phyloP scores from a whole-genome alignment of 2,888 invertebrate genomes.

The Oscheius onirici region DNA sequence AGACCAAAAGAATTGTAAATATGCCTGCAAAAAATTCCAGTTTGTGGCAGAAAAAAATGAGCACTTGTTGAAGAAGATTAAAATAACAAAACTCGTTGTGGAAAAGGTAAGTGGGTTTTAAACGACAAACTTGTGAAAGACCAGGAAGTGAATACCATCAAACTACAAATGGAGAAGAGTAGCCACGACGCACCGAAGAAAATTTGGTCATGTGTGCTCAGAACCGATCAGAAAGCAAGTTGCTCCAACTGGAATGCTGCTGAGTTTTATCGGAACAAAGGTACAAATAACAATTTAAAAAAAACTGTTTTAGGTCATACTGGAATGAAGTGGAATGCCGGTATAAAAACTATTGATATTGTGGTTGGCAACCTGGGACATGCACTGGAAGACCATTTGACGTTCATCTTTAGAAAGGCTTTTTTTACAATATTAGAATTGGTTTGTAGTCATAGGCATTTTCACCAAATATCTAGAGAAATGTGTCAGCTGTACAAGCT shows the following conservation, averaged over 20 bases:
- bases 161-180: neutral
- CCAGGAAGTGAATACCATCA: neutral
- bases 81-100: neutral
- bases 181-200: neutral
- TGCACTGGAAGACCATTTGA: slow-evolving; percentile 1
- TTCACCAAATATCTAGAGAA: slow-evolving; percentile 10
- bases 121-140: neutral
- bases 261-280: slow-evolving; percentile 7
- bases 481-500: neutral
- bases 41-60: neutral
- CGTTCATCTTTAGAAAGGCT: slow-evolving; percentile 13
- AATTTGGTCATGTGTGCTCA: slow-evolving; percentile 1
- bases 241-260: neutral
- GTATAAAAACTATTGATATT: neutral
- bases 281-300: neutral
- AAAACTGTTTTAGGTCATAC: slow-evolving; percentile 10
- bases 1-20: neutral
- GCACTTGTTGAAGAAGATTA: neutral
- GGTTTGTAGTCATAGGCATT: neutral
- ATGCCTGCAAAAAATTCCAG: slow-evolving; percentile 1
- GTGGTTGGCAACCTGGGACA: neutral
- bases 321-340: slow-evolving; percentile 23
- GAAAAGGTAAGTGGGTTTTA: neutral
- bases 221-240: neutral
- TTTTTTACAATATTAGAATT: neutral